phyloP scores from a whole-genome alignment of 2,888 invertebrate species.

The Camponotus fellah region DNA sequence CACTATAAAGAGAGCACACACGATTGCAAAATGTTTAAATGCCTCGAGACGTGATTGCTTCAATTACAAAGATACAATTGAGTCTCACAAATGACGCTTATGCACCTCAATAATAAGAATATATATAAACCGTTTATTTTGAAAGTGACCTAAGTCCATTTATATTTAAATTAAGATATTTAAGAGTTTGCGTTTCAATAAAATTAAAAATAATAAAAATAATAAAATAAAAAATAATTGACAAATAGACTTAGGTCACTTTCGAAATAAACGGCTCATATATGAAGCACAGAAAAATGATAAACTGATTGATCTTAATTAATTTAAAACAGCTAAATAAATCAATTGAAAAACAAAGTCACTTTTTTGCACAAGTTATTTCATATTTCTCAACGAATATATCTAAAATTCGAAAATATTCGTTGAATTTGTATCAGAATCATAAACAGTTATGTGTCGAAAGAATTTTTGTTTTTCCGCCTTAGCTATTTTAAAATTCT shows the following conservation, averaged over 20 bases:
- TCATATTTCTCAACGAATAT: neutral
- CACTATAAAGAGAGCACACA: constrained; percentile 19
- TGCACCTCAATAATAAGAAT: neutral
- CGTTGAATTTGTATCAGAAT: neutral
- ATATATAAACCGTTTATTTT: neutral
- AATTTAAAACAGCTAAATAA: neutral
- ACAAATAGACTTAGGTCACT: too few species aligned
- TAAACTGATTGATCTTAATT: neutral
- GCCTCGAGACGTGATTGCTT: neutral
- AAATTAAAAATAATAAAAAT: too few species aligned
- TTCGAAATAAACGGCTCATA: neutral
- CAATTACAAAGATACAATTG: neutral
- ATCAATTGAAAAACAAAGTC: neutral
- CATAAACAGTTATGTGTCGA: neutral
- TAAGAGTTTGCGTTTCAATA: too few species aligned
- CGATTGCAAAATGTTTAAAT: neutral
- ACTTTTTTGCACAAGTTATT: neutral
- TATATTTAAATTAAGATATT: too few species aligned
- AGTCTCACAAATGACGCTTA: neutral
- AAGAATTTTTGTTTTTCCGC: neutral
- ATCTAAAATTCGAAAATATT: neutral
- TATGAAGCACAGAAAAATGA: neutral
- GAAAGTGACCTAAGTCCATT: too few species aligned
- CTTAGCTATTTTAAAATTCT: neutral
- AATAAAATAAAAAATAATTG: too few species aligned